phyloP scores from a whole-genome alignment of 2,113 vertebrate species.

The Bostrychus sinensis region DNA sequence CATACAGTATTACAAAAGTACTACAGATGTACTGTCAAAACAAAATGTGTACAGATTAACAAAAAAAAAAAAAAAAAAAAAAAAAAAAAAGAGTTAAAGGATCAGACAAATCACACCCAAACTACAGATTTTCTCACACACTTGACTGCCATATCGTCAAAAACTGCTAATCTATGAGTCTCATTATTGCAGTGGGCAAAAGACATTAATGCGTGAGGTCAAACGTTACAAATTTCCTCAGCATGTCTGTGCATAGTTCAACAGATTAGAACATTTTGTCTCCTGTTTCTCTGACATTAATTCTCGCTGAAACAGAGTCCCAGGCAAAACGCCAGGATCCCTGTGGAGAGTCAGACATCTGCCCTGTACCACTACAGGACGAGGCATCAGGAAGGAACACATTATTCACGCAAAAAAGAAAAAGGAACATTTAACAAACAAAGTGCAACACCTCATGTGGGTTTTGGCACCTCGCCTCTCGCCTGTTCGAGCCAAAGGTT shows the following conservation, averaged over 20 bases:
- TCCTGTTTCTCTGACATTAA: constrained; percentile 22
- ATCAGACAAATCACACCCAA: too few species aligned
- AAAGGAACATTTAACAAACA: constrained; percentile 10
- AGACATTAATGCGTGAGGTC: background rate
- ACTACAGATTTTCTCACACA: too few species aligned
- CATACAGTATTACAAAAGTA: too few species aligned
- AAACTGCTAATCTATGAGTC: too few species aligned
- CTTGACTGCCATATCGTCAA: too few species aligned
- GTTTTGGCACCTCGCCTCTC: constrained; percentile 29
- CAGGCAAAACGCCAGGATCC: constrained; percentile 28
- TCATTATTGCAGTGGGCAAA: too few species aligned
- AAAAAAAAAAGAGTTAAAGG: too few species aligned
- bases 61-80: too few species aligned
- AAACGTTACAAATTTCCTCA: background rate
- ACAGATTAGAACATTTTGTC: constrained; percentile 19
- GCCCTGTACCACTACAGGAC: constrained; percentile 21
- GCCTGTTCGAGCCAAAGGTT: constrained; percentile 22
- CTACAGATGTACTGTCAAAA: too few species aligned
- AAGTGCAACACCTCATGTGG: constrained; percentile 17
- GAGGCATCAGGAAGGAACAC: constrained; percentile 28
- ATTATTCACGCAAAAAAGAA: constrained; percentile 29
- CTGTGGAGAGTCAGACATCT: constrained; percentile 29
- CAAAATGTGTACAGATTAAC: too few species aligned
- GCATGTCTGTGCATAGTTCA: background rate
- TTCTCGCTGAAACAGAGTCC: constrained; percentile 3